Conservation (phyloP, 2,888 invertebrate genomes). For the Cosmopolites sordidus region DNA sequence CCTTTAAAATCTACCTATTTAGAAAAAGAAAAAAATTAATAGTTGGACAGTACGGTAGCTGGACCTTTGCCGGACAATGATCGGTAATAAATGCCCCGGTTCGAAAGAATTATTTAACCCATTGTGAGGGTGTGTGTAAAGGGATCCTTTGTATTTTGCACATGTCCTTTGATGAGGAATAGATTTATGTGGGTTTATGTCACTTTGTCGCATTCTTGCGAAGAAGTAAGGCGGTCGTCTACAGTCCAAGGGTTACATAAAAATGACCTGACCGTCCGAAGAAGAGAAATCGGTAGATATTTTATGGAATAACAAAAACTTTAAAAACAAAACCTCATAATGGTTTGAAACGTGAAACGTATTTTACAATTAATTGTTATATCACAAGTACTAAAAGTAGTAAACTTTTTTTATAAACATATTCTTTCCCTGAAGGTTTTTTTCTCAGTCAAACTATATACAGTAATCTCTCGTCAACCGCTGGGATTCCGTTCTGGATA, state of each 20-base stretch:
- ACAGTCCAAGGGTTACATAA: conserved; percentile 1
- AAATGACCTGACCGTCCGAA: conserved; percentile 18
- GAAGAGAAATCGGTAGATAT: background rate
- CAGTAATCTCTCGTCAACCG: too few relatives aligned
- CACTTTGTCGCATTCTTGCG: conserved; percentile 22
- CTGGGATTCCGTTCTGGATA: too few relatives aligned
- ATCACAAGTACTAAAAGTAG: too few relatives aligned
- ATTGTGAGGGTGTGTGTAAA: conserved; percentile 31
- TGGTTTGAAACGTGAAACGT: too few relatives aligned
- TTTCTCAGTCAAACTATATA: too few relatives aligned
- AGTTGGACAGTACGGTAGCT: conserved; percentile 21
- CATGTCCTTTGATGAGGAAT: conserved; percentile 21
- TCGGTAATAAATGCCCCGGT: conserved; percentile 38
- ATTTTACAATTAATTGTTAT: too few relatives aligned
- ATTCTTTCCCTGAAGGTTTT: too few relatives aligned
- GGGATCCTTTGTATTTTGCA: conserved; percentile 21
- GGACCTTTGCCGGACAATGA: conserved; percentile 31
- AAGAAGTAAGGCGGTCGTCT: conserved; percentile 15
- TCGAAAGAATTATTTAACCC: conserved; percentile 41
- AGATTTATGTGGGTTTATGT: conserved; percentile 25
- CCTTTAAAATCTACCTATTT: conserved; percentile 28
- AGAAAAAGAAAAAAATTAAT: conserved; percentile 19
- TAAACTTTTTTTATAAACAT: too few relatives aligned
- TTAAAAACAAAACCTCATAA: too few relatives aligned
- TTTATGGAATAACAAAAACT: too few relatives aligned